These are phyloP conservation scores for Rhynchophorus ferrugineus DNA, from an alignment of 1,140 invertebrate genomes.

Conservation along the genomic window DNA sequence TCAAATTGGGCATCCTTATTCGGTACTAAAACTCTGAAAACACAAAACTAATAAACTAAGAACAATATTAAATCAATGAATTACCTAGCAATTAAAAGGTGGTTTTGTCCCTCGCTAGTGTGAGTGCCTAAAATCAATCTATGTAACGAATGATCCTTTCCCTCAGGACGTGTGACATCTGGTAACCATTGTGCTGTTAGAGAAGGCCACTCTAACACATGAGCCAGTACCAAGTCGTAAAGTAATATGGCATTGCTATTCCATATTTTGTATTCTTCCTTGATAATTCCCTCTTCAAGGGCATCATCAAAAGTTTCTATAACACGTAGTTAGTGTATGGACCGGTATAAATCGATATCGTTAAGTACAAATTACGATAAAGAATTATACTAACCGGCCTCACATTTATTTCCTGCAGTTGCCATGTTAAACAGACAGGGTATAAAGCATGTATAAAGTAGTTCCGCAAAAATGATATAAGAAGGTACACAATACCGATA, in stretches of 20 bases:
- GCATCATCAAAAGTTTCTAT: not conserved
- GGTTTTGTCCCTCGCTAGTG: constrained; percentile 99
- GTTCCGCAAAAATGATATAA: too few relatives aligned
- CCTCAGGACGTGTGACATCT: constrained; percentile 95
- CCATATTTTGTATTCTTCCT: constrained; percentile 99
- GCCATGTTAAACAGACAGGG: too few relatives aligned
- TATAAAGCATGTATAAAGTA: too few relatives aligned
- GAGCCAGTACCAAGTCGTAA: constrained; percentile 98
- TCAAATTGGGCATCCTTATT: constrained; percentile 99
- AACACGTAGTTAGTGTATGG: too few relatives aligned
- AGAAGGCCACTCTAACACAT: constrained; percentile 95
- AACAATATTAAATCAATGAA: too few relatives aligned
- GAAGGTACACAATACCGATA: too few relatives aligned
- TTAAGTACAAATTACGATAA: not conserved
- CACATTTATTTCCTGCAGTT: constrained; percentile 27
- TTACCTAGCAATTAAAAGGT: constrained; percentile 80
- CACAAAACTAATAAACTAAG: too few relatives aligned
- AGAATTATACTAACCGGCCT: constrained; percentile 18
- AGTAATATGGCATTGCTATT: constrained; percentile 97
- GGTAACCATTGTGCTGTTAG: constrained; percentile 99
- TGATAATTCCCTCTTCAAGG: constrained; percentile 97
- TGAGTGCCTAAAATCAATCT: constrained; percentile 97
- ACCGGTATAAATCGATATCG: too few relatives aligned
- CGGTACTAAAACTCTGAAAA: constrained; percentile 84
- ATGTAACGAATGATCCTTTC: constrained; percentile 98